These are phyloP conservation scores for Drosophila lacicola DNA, from an alignment of 2,888 invertebrate genomes.

Conservation along the genomic window DNA sequence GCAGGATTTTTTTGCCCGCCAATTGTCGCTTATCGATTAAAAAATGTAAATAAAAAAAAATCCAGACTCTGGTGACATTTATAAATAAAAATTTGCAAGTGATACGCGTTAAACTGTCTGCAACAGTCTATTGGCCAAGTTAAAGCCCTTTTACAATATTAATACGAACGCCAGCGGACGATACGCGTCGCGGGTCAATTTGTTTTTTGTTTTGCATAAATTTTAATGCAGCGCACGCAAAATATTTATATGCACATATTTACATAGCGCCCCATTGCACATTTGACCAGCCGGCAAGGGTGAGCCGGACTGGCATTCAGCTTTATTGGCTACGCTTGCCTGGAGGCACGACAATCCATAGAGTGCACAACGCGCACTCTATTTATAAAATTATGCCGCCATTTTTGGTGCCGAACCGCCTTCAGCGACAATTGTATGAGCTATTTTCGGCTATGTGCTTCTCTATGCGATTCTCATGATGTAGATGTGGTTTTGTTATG, in stretches of 20 bases:
- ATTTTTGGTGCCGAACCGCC: conserved; percentile 19
- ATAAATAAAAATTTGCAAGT: conserved; percentile 36
- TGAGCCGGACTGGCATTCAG: neutral
- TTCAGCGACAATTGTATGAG: conserved; percentile 24
- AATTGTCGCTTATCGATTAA: conserved; percentile 44
- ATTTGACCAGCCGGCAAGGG: conserved; percentile 32
- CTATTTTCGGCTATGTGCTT: conserved; percentile 4
- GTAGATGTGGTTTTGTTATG: neutral
- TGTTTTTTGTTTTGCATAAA: conserved; percentile 71
- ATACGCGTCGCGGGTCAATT: conserved; percentile 35
- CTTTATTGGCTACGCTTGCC: conserved; percentile 57
- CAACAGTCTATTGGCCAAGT: conserved; percentile 47
- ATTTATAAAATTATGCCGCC: conserved; percentile 46
- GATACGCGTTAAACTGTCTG: conserved; percentile 54
- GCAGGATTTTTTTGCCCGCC: conserved; percentile 22
- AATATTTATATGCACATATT: conserved; percentile 75
- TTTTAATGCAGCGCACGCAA: conserved; percentile 71
- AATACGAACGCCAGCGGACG: conserved; percentile 31
- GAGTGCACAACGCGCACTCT: conserved; percentile 23
- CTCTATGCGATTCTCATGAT: neutral
- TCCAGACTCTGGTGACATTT: conserved; percentile 39
- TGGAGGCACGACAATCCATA: conserved; percentile 29
- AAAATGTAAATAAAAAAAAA: conserved; percentile 3
- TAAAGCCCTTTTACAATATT: conserved; percentile 49
- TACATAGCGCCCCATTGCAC: conserved; percentile 74